A percentile compares a stretch with the other conserved stretches of the same genome.
Conservation (phyloP, 2,797 vertebrate species). For the Eupleurogrammus muticus region DNA sequence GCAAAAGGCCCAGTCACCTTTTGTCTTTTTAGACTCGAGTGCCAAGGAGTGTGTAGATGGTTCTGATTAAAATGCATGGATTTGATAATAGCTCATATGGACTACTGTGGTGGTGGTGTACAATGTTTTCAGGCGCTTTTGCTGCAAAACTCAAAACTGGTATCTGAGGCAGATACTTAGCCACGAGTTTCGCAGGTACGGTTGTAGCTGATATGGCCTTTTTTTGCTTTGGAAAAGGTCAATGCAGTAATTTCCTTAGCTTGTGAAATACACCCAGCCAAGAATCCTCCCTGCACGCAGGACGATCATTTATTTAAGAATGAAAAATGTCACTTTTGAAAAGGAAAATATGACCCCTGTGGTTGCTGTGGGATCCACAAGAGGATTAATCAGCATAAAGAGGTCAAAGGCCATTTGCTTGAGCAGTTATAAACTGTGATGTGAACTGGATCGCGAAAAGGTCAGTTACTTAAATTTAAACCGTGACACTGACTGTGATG, state of each 20-base stretch:
- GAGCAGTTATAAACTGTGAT: too few species aligned
- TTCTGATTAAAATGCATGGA: slow-evolving; percentile 2
- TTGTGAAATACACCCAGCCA: background rate
- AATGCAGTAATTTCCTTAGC: background rate
- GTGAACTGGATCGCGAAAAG: too few species aligned
- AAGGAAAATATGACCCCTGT: background rate
- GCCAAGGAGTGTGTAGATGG: background rate
- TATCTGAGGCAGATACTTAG: background rate
- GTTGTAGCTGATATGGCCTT: background rate
- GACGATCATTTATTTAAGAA: background rate
- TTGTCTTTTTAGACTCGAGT: slow-evolving; percentile 6
- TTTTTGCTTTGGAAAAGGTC: slow-evolving; percentile 5
- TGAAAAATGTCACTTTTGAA: background rate
- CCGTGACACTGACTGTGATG: background rate
- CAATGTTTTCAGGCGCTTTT: background rate
- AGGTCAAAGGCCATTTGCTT: background rate
- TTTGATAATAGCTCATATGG: slow-evolving; percentile 6
- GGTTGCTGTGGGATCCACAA: background rate
- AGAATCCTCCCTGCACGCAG: background rate
- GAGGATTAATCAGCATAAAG: background rate
- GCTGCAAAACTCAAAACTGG: background rate
- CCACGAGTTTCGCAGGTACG: background rate
- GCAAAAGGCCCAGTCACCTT: slow-evolving; percentile 7
- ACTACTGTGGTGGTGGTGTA: background rate
- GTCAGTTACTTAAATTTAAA: background rate